These are phyloP conservation scores for Vollenhovia emeryi DNA, from an alignment of 1,140 invertebrate genomes.

Conservation along the genomic window DNA sequence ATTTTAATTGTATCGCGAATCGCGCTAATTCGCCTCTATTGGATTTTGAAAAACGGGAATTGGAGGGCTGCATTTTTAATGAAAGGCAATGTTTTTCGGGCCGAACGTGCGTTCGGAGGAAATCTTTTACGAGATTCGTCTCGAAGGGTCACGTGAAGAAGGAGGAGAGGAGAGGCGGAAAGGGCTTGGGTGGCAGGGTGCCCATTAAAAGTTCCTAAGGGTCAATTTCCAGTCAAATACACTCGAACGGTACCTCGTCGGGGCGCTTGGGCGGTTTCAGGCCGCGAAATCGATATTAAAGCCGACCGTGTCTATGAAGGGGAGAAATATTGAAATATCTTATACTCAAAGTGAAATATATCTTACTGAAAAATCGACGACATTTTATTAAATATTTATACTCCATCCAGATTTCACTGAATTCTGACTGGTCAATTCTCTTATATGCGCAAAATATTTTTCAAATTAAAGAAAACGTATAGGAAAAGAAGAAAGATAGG, in stretches of 20 bases:
- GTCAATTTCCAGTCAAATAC: slow-evolving; percentile 80
- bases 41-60: not conserved
- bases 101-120: slow-evolving; percentile 41
- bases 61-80: slow-evolving; percentile 42
- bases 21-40: not conserved
- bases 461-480: not conserved
- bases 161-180: slow-evolving; percentile 31
- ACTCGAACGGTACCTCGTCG: slow-evolving; percentile 74
- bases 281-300: slow-evolving; percentile 77
- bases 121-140: slow-evolving; percentile 47
- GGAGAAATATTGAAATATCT: slow-evolving; percentile 46
- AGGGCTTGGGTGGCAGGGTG: slow-evolving; percentile 38
- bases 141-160: slow-evolving; percentile 43
- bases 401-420: not conserved
- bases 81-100: slow-evolving; percentile 42
- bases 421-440: not conserved
- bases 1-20: not conserved
- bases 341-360: not conserved
- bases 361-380: not conserved
- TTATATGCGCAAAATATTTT: not conserved
- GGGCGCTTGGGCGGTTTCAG: slow-evolving; percentile 56
- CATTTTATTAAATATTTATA: not conserved
- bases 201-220: slow-evolving; percentile 79
- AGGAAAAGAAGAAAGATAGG: not conserved
- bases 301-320: slow-evolving; percentile 52